Evolutionary conservation across 2,888 invertebrate species (phyloP).

Genomic region (Agonopterix alstromeriana): DNA sequence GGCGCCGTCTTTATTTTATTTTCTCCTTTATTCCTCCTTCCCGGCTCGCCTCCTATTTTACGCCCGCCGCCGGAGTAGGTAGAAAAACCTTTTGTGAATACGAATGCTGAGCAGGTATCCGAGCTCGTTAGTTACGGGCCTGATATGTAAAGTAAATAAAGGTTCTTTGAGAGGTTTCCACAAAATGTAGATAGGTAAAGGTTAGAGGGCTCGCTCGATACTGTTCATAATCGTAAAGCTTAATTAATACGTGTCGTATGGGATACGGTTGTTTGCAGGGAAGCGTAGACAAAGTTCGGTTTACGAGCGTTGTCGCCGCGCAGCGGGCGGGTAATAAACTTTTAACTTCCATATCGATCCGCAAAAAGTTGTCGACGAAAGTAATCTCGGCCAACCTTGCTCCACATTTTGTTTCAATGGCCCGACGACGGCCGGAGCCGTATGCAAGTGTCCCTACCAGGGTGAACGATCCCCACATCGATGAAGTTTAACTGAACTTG

Average conservation of each 20-base stretch:
- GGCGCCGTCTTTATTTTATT: conserved; percentile 76
- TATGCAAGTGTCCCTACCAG: conserved; percentile 74
- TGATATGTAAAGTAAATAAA: conserved; percentile 73
- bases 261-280: conserved; percentile 7
- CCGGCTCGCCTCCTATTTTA: conserved; percentile 70
- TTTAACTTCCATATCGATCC: conserved; percentile 69
- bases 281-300: conserved; percentile 31
- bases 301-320: conserved; percentile 46
- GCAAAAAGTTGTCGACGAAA: conserved; percentile 68
- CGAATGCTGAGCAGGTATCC: conserved; percentile 72
- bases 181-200: conserved; percentile 3
- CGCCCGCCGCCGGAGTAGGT: conserved; percentile 68
- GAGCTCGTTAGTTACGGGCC: conserved; percentile 68
- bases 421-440: conserved; percentile 48
- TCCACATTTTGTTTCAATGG: conserved; percentile 72
- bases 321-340: conserved; percentile 55
- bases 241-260: conserved; percentile 22
- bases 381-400: conserved; percentile 72
- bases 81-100: conserved; percentile 74
- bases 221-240: conserved; percentile 9
- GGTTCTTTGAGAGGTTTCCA: conserved; percentile 29
- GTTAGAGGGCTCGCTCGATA: not conserved
- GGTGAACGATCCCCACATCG: conserved; percentile 74
- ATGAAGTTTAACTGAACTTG: conserved; percentile 72
- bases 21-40: conserved; percentile 75